Conservation (phyloP, 2,113 vertebrate genomes). For the Felis catus region F.catus_Fca126_mat1.0 CM031420.1:61282501-61283000, state of each 20-base stretch:
- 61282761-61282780: constrained; percentile 27
- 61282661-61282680: constrained; percentile 33
- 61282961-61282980: neutral
- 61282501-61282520: neutral
- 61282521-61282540: neutral
- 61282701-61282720: neutral
- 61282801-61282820: neutral
- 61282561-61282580: neutral
- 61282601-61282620: neutral
- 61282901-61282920: neutral
- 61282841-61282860: neutral
- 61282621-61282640: constrained; percentile 6
- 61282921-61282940: neutral
- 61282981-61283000: neutral
- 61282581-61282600: neutral
- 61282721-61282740: constrained; percentile 33
- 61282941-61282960: constrained; percentile 38
- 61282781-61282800: constrained; percentile 43
- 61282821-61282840: neutral
- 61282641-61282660: neutral
- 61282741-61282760: neutral
- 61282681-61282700: neutral
- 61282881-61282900: neutral
- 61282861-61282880: neutral
- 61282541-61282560: constrained; percentile 17